phyloP scores from a whole-genome alignment of 2,888 invertebrate species.

The Mellilla xanthometata region DNA sequence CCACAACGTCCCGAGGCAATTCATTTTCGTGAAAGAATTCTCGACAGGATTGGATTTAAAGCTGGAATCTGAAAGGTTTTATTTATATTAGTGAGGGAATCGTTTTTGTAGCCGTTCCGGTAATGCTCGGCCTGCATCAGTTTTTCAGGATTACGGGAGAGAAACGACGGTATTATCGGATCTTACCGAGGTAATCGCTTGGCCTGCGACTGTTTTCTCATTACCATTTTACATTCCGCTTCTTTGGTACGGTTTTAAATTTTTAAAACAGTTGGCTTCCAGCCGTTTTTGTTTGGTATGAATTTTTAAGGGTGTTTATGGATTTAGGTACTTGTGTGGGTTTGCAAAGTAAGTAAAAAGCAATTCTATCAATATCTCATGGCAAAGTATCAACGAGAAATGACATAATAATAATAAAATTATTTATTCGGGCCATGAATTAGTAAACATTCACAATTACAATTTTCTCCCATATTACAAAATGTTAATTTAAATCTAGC shows the following conservation, averaged over 20 bases:
- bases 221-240: constrained; percentile 58
- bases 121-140: constrained; percentile 59
- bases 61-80: constrained; percentile 54
- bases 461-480: too few species aligned
- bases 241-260: constrained; percentile 29
- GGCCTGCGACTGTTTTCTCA: constrained; percentile 62
- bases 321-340: too few species aligned
- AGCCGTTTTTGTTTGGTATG: neutral
- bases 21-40: constrained; percentile 35
- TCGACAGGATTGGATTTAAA: constrained; percentile 50
- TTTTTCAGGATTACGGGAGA: constrained; percentile 78
- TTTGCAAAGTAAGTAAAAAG: too few species aligned
- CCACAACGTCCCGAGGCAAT: constrained; percentile 16
- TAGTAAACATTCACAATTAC: too few species aligned
- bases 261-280: constrained; percentile 13
- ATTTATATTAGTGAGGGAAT: constrained; percentile 58
- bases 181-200: constrained; percentile 66
- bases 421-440: too few species aligned
- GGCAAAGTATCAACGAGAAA: too few species aligned
- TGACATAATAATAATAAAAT: too few species aligned
- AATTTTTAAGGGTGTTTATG: neutral
- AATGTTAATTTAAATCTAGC: too few species aligned
- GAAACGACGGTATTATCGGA: constrained; percentile 74
- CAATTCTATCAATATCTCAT: too few species aligned
- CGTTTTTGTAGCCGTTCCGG: constrained; percentile 55